Evolutionary conservation across 2,113 vertebrate species (phyloP).

Genomic region (Zonotrichia leucophrys): DNA sequence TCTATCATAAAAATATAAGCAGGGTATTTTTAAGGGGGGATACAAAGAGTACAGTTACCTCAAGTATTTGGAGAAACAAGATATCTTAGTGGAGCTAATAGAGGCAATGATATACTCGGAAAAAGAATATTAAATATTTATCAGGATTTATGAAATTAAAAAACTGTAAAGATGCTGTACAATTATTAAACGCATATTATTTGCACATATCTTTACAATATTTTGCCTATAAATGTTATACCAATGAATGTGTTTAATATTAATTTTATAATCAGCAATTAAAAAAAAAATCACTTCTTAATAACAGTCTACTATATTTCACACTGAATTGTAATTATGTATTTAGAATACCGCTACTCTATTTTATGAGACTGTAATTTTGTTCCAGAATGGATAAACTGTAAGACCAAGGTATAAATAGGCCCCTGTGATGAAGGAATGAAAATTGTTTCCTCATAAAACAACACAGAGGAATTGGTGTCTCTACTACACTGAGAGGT

Average conservation of each 20-base stretch:
- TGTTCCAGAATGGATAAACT: background rate
- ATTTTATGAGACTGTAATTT: conserved; percentile 5
- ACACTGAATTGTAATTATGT: background rate
- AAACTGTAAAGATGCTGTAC: background rate
- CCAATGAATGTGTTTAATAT: background rate
- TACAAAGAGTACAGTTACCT: background rate
- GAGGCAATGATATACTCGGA: background rate
- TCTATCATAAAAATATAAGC: background rate
- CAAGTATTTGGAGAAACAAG: background rate
- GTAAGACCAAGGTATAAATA: background rate
- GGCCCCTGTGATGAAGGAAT: background rate
- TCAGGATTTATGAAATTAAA: background rate
- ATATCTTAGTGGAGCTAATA: background rate
- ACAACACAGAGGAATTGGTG: background rate
- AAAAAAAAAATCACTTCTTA: conserved; percentile 16
- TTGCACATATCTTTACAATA: background rate
- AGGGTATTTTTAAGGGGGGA: accelerated
- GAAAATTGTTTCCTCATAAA: conserved; percentile 5
- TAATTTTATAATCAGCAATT: conserved; percentile 37
- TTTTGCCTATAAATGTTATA: conserved; percentile 7
- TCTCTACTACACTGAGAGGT: background rate
- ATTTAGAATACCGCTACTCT: background rate
- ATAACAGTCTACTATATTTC: background rate
- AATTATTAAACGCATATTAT: background rate
- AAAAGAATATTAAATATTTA: background rate